A percentile compares a stretch with the other conserved stretches of the same genome.
Conservation (phyloP, 2,888 invertebrate species). For the Drosophila percnosoma region DNA sequence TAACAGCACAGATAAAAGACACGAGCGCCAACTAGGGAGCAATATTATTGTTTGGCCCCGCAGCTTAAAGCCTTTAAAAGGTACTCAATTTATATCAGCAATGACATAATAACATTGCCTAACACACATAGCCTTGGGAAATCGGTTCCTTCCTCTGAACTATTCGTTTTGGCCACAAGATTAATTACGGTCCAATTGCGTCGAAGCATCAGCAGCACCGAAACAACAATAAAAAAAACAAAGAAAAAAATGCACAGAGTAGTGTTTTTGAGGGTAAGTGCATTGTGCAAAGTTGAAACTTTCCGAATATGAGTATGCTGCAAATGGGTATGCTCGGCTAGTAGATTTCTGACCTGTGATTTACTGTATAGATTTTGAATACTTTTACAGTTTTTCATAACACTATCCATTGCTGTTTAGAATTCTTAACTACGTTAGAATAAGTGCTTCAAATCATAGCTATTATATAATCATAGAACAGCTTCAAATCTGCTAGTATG, state of each 20-base stretch:
- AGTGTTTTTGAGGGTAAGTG: constrained; percentile 10
- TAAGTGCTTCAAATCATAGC: not conserved
- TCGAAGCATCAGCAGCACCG: constrained; percentile 7
- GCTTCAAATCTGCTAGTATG: not conserved
- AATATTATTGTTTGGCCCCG: constrained; percentile 17
- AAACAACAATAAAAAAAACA: too few relatives aligned
- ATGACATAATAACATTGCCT: constrained; percentile 47
- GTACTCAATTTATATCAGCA: constrained; percentile 13
- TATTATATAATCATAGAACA: not conserved
- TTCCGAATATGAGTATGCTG: not conserved
- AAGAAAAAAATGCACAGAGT: constrained; percentile 28
- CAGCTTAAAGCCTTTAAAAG: constrained; percentile 50
- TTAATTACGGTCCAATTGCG: constrained; percentile 73
- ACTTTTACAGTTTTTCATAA: not conserved
- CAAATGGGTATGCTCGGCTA: not conserved
- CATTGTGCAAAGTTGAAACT: constrained; percentile 61
- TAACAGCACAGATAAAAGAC: constrained; percentile 52
- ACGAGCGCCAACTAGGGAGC: constrained; percentile 24
- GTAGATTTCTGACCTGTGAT: not conserved
- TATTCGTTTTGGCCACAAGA: constrained; percentile 51
- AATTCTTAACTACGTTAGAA: not conserved
- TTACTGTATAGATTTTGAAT: not conserved
- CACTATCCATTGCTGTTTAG: not conserved
- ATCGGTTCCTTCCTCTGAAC: constrained; percentile 24
- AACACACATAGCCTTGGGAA: constrained; percentile 45